A percentile compares a stretch with the other conserved stretches of the same genome.
phyloP scores from a whole-genome alignment of 1,140 invertebrate genomes.

The Bemisia tabaci region DNA sequence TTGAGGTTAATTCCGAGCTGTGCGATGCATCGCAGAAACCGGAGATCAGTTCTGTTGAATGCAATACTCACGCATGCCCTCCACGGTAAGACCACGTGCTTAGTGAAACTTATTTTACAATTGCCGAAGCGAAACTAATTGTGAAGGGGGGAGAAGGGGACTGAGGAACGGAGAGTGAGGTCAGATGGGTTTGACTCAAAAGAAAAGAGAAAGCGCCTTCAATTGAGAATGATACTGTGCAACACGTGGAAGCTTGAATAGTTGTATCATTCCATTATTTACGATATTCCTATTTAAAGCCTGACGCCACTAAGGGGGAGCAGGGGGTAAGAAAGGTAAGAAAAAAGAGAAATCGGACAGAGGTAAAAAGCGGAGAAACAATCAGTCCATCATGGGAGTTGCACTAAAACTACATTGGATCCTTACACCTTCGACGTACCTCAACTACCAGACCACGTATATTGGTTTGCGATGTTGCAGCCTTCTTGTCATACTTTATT shows the following conservation, averaged over 20 bases:
- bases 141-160: background rate
- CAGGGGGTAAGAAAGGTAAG: too few relatives aligned
- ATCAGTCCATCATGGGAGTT: too few relatives aligned
- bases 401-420: too few relatives aligned
- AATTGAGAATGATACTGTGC: too few relatives aligned
- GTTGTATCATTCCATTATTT: too few relatives aligned
- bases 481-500: too few relatives aligned
- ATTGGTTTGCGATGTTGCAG: too few relatives aligned
- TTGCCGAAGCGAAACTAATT: background rate
- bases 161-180: background rate
- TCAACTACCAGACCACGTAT: too few relatives aligned
- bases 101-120: background rate
- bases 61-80: constrained; percentile 72
- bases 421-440: too few relatives aligned
- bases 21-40: constrained; percentile 64
- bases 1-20: constrained; percentile 57
- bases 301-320: background rate
- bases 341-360: too few relatives aligned
- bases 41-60: constrained; percentile 55
- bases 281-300: background rate
- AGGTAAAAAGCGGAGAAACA: too few relatives aligned
- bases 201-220: background rate
- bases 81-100: constrained; percentile 53
- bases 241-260: too few relatives aligned
- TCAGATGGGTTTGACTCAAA: background rate